A percentile compares a stretch with the other conserved stretches of the same genome.
Conservation (phyloP, 2,797 vertebrate genomes). For the Anomalospiza imberbis region DNA sequence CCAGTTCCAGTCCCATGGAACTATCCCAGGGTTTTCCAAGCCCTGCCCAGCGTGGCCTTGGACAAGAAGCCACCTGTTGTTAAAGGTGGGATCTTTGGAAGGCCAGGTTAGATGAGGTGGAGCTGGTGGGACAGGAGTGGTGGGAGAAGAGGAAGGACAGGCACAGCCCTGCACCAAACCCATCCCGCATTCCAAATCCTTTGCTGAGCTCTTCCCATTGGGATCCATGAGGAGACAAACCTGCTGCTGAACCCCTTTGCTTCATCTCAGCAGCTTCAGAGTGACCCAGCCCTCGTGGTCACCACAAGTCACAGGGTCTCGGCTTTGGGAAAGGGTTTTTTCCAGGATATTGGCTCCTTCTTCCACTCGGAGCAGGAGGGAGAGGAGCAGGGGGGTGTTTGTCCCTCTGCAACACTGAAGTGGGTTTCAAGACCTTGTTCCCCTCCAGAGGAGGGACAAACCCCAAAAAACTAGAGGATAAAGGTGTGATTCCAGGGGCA, state of each 20-base stretch:
- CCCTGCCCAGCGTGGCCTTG: background rate
- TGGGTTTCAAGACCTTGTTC: background rate
- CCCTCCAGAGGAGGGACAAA: background rate
- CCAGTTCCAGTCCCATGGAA: rapidly evolving
- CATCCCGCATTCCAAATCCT: background rate
- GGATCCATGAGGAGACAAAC: background rate
- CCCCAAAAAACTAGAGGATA: rapidly evolving
- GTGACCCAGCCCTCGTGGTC: background rate
- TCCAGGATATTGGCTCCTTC: background rate
- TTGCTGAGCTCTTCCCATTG: rapidly evolving
- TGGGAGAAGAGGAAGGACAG: background rate
- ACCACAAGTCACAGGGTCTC: background rate
- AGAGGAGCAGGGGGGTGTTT: background rate
- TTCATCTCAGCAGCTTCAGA: background rate
- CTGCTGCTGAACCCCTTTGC: background rate
- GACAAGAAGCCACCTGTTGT: background rate
- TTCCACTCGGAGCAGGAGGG: background rate
- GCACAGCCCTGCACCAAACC: background rate
- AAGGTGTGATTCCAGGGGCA: background rate
- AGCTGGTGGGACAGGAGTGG: background rate
- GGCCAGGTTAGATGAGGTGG: background rate
- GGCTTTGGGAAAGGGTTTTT: background rate
- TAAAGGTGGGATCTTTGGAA: background rate
- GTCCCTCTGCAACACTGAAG: background rate
- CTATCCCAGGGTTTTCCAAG: background rate